Conservation (phyloP, 2,113 vertebrate species). For the Entelurus aequoreus region DNA sequence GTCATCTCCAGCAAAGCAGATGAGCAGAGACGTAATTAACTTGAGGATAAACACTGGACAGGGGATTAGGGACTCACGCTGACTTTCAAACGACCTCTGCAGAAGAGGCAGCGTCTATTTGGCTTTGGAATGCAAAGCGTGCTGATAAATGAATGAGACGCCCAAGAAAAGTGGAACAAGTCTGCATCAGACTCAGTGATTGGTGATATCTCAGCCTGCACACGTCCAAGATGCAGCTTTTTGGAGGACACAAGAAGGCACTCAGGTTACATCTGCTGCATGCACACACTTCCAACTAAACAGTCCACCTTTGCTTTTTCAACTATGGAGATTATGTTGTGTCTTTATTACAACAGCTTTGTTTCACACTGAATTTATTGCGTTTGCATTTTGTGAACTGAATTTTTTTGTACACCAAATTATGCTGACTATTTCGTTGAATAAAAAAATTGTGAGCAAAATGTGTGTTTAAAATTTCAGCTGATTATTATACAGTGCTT, state of each 20-base stretch:
- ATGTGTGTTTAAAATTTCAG: too few species aligned
- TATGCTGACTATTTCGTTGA: too few species aligned
- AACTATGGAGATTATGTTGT: too few species aligned
- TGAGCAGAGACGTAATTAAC: constrained; percentile 57
- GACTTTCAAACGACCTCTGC: constrained; percentile 42
- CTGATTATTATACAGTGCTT: too few species aligned
- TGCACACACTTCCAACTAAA: not conserved
- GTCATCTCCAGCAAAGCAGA: constrained; percentile 44
- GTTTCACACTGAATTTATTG: too few species aligned
- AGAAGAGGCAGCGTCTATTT: constrained; percentile 13
- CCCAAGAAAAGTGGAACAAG: constrained; percentile 11
- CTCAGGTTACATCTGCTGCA: constrained; percentile 55
- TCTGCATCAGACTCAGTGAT: constrained; percentile 18
- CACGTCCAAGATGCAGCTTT: constrained; percentile 23
- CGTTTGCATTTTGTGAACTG: too few species aligned
- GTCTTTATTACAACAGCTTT: too few species aligned
- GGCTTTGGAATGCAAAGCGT: constrained; percentile 33
- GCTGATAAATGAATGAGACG: constrained; percentile 51
- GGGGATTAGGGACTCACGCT: constrained; percentile 47
- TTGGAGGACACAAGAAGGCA: constrained; percentile 29
- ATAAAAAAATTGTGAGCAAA: too few species aligned
- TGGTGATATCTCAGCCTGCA: constrained; percentile 22
- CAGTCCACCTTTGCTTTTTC: too few species aligned
- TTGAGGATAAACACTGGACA: constrained; percentile 32
- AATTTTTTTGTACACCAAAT: too few species aligned